These are phyloP conservation scores for Gavialis gangeticus DNA, from an alignment of 2,113 vertebrate species.

Conservation along the genomic window DNA sequence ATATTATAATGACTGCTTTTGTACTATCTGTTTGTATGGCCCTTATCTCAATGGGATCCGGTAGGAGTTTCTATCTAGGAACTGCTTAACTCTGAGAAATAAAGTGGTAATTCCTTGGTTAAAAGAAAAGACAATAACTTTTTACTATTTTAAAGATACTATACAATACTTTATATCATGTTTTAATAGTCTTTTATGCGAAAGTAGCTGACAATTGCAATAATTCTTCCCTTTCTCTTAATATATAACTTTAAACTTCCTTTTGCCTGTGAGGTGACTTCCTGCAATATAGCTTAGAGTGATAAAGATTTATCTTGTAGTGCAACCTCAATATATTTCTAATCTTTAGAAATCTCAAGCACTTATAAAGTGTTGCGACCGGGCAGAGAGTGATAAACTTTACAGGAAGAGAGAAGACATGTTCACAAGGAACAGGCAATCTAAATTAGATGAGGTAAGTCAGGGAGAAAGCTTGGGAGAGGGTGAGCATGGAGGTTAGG, in stretches of 20 bases:
- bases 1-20: constrained; percentile 10
- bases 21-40: accelerated
- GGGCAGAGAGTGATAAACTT: background rate
- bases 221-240: background rate
- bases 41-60: background rate
- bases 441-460: background rate
- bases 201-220: background rate
- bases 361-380: background rate
- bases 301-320: background rate
- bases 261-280: background rate
- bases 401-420: background rate
- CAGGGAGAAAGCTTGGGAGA: background rate
- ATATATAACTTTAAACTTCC: background rate
- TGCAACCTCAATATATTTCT: background rate
- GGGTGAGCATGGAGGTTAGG: background rate
- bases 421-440: background rate
- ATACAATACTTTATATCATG: background rate
- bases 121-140: background rate
- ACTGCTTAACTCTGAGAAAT: background rate
- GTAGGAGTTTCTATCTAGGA: background rate
- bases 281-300: background rate
- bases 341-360: background rate
- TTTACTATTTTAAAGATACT: background rate
- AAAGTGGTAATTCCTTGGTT: background rate
- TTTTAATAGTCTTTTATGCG: background rate